Conservation (phyloP, 1,140 invertebrate genomes). For the Drosophila auraria region DNA sequence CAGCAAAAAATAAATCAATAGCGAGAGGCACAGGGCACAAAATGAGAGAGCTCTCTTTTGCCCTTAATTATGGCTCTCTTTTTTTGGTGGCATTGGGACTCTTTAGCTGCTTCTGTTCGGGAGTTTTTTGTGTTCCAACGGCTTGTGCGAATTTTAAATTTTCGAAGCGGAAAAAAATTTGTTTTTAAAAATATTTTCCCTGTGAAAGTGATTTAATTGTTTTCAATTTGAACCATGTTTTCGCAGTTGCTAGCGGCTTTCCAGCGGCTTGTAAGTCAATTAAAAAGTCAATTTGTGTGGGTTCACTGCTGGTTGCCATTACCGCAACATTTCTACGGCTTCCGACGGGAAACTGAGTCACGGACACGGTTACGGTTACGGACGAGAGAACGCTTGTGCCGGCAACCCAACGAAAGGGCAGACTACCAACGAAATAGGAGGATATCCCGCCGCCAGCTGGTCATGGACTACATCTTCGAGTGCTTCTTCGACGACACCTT, state of each 20-base stretch:
- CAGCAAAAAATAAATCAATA: conserved; percentile 72
- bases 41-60: conserved; percentile 14
- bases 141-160: conserved; percentile 26
- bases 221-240: conserved; percentile 47
- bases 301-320: conserved; percentile 54
- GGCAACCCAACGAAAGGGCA: conserved; percentile 28
- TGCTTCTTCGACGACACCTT: conserved; percentile 84
- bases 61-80: conserved; percentile 14
- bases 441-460: conserved; percentile 45
- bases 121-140: conserved; percentile 42
- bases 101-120: conserved; percentile 39
- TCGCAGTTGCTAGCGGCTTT: conserved; percentile 63
- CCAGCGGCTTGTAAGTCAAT: conserved; percentile 71
- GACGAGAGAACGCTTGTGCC: conserved; percentile 18
- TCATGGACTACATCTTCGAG: conserved; percentile 85
- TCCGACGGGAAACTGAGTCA: conserved; percentile 54
- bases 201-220: conserved; percentile 12
- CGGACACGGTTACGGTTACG: conserved; percentile 28
- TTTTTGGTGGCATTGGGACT: conserved; percentile 1
- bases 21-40: conserved; percentile 12
- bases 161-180: neutral
- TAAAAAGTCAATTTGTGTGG: conserved; percentile 70
- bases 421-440: conserved; percentile 49
- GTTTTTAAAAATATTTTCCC: conserved; percentile 4
- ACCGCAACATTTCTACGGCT: conserved; percentile 62